Evolutionary conservation across 2,797 vertebrate species (phyloP), one percentile per base, ranked within the genome.

Genomic region (Enteromius treurensis): DNA sequence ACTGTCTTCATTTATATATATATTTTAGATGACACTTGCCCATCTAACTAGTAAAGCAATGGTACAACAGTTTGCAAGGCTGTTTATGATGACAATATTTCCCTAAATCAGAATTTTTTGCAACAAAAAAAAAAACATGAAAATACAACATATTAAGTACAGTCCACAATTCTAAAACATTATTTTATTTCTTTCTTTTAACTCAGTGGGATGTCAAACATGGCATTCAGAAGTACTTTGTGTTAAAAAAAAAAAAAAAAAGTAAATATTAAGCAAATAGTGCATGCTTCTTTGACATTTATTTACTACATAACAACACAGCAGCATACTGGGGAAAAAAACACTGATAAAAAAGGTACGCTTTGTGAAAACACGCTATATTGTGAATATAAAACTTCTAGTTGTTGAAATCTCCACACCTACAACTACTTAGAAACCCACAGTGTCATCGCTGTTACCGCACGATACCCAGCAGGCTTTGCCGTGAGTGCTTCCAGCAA

Each of bases 381-480:
- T 21, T 0, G 2, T 29, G 23, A 47, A 47, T 65, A 14, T 37
- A 42, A 77, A 9, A 80, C 21, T 14, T 73, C 7, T 40, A 19
- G 14, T 55, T 76, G 29, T 77, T 67, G 37, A 60, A 70, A 78
- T 15, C 37, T 37, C 15, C 26, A 69, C 49, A 77, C 37, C 81
- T 77, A 47, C 37, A 76, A 55, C 64, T 70, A 70, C 73, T 58
- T 77, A 60, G 26, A 69, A 55, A 53, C 73, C 26, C 19, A 77
- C 23, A 69, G 21, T 70, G 6, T 21, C 65, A 60, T 77, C 26
- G 1, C 9, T 34, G 74, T 15, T 53, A 71, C 65, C 21, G 67
- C n/a, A 62, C 42, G 21, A 70, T 60, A 51, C 19, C 75, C 82
- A 49, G 37, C 5, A 78, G 65, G 65, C 65, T 70, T 70, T 62